These are phyloP conservation scores for Hippocampus abdominalis DNA, from an alignment of 2,113 vertebrate species.

Conservation along the genomic window DNA sequence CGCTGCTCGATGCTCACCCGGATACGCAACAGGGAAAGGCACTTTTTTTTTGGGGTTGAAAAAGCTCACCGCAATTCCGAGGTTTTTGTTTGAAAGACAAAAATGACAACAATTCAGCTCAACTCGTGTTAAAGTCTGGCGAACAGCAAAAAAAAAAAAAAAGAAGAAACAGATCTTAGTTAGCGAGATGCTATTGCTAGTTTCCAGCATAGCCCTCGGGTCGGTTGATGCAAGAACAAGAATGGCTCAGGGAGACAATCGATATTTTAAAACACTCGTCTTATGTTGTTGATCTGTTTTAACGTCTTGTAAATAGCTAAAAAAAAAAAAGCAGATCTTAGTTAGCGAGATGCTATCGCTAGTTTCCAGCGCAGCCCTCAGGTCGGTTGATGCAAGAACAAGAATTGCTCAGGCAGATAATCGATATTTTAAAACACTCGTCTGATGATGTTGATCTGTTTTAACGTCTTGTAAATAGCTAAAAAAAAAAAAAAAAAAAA, in stretches of 20 bases:
- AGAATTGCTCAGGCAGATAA: too few species aligned
- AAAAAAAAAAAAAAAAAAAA: background rate
- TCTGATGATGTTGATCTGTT: background rate
- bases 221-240: too few species aligned
- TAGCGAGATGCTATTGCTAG: too few species aligned
- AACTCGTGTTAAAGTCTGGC: too few species aligned
- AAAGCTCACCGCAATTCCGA: conserved; percentile 31
- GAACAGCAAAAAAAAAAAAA: too few species aligned
- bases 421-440: conserved; percentile 41
- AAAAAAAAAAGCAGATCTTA: background rate
- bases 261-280: conserved; percentile 30
- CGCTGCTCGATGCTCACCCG: conserved; percentile 44
- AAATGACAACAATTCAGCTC: background rate
- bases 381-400: too few species aligned
- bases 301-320: too few species aligned
- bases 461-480: too few species aligned
- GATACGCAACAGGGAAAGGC: conserved; percentile 48
- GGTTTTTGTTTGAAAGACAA: conserved; percentile 4
- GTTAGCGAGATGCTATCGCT: too few species aligned
- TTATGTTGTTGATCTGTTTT: background rate
- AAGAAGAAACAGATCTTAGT: too few species aligned
- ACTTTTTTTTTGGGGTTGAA: conserved; percentile 20
- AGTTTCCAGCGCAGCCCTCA: too few species aligned
- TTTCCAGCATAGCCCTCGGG: too few species aligned
- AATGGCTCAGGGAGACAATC: conserved; percentile 5